Evolutionary conservation across 35 echinoderm and acorn worm species (phyloP).

Genomic region (Anneissia japonica): DNA sequence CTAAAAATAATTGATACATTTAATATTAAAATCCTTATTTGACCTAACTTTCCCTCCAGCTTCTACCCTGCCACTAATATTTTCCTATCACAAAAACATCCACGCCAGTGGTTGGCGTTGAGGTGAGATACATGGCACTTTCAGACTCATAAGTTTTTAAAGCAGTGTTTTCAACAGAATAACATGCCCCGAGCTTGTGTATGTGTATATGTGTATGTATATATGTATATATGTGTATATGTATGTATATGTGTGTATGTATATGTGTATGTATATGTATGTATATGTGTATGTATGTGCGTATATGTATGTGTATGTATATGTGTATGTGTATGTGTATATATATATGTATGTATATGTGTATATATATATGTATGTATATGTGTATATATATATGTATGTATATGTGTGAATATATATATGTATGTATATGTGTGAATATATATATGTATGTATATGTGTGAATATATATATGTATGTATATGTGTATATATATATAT

Average conservation of each 20-base stretch:
- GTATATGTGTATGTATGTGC: neutral
- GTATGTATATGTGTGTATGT: neutral
- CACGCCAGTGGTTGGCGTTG: too few relatives aligned
- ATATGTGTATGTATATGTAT: neutral
- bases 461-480: neutral
- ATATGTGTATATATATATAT: neutral
- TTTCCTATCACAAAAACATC: too few relatives aligned
- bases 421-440: neutral
- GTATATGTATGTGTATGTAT: neutral
- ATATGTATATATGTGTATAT: neutral
- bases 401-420: neutral
- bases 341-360: neutral
- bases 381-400: neutral
- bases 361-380: neutral
- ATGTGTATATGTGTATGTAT: neutral
- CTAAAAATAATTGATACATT: too few relatives aligned
- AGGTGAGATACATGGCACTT: too few relatives aligned
- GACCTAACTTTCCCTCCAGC: too few relatives aligned
- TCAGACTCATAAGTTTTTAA: too few relatives aligned
- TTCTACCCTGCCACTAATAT: too few relatives aligned
- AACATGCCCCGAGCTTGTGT: too few relatives aligned
- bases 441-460: neutral
- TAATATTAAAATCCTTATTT: too few relatives aligned
- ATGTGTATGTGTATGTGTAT: neutral
- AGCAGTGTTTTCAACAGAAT: too few relatives aligned